Conservation (phyloP, 2,797 vertebrate species). For the Nyctalus aviator region DNA sequence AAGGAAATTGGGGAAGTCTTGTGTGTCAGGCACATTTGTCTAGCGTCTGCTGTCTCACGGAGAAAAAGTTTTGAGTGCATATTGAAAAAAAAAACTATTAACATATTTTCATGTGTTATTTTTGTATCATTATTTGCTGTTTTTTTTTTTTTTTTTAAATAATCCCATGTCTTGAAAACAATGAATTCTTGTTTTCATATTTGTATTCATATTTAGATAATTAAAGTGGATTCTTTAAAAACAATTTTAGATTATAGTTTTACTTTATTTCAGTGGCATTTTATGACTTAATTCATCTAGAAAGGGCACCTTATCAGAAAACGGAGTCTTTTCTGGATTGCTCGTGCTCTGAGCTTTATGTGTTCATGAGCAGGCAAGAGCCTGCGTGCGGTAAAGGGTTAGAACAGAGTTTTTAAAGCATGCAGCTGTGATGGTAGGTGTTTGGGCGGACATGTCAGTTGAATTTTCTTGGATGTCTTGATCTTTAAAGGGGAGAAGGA, state of each 20-base stretch:
- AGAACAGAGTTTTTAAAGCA: background rate
- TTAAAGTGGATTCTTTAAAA: constrained; percentile 71
- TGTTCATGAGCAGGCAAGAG: background rate
- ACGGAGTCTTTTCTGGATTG: background rate
- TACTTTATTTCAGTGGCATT: constrained; percentile 54
- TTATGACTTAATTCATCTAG: background rate
- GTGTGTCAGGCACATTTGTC: background rate
- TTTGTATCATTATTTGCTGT: constrained; percentile 32
- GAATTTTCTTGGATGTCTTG: background rate
- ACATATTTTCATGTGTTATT: constrained; percentile 56
- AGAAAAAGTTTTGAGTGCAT: background rate
- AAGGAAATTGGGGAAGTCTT: background rate
- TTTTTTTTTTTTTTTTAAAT: background rate
- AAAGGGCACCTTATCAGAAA: background rate
- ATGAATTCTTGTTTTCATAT: constrained; percentile 4
- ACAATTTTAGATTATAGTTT: constrained; percentile 66
- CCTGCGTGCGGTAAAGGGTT: rapidly evolving
- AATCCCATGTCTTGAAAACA: constrained; percentile 48
- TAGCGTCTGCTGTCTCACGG: background rate
- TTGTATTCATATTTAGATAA: constrained; percentile 67
- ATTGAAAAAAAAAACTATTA: background rate
- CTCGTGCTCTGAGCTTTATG: background rate
- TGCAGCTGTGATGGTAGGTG: background rate
- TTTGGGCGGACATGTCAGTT: background rate
- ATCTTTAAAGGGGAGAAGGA: background rate